Conservation (phyloP, 2,888 invertebrate species). For the Herminia tarsipennalis region DNA sequence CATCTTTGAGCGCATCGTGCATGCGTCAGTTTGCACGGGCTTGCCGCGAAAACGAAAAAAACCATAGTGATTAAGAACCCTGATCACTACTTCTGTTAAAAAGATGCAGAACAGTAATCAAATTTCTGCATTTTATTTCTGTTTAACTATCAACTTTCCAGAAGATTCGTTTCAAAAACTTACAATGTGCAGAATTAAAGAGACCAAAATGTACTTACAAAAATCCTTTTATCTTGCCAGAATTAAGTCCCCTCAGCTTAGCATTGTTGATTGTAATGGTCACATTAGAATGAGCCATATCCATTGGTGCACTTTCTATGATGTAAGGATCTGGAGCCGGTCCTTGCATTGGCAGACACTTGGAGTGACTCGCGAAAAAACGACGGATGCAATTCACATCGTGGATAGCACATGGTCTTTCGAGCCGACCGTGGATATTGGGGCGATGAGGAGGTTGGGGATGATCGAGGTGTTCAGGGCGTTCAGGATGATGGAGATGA, state of each 20-base stretch:
- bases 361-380: constrained; percentile 31
- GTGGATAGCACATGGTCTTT: constrained; percentile 34
- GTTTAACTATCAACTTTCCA: too few relatives aligned
- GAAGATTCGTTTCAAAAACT: too few relatives aligned
- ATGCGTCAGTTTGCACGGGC: too few relatives aligned
- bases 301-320: background rate
- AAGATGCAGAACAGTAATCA: too few relatives aligned
- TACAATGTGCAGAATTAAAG: too few relatives aligned
- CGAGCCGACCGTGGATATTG: too few relatives aligned
- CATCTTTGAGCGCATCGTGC: too few relatives aligned
- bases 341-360: constrained; percentile 26
- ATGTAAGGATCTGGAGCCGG: background rate
- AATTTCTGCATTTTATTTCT: too few relatives aligned
- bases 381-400: constrained; percentile 43
- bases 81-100: too few relatives aligned
- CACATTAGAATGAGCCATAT: constrained; percentile 7
- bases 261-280: constrained; percentile 27
- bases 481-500: background rate
- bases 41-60: too few relatives aligned
- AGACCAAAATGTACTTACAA: constrained; percentile 32
- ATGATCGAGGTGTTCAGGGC: background rate
- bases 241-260: constrained; percentile 33
- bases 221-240: constrained; percentile 35
- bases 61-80: too few relatives aligned
- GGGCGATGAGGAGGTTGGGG: constrained; percentile 1